Percentiles rank a stretch among this genome's conserved stretches.
Conservation (phyloP, 2,797 vertebrate species). For the Antennarius maculatus region DNA sequence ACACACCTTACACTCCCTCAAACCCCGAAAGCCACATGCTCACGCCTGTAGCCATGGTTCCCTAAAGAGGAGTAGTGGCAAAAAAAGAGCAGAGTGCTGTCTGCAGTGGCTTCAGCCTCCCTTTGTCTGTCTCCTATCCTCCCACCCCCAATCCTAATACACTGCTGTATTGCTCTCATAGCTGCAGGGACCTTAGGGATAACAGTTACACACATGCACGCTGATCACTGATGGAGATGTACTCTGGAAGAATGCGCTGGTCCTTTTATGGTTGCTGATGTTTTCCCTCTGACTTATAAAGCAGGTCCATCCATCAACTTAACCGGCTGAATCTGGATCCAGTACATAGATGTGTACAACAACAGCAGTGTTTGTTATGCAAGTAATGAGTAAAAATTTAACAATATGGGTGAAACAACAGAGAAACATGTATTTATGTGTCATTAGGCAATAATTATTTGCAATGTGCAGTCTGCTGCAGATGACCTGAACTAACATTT, state of each 20-base stretch:
- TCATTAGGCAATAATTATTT: conserved; percentile 68
- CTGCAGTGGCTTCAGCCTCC: conserved; percentile 51
- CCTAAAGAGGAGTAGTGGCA: conserved; percentile 57
- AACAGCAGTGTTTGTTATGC: conserved; percentile 25
- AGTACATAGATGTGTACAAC: conserved; percentile 14
- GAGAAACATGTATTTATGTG: conserved; percentile 44
- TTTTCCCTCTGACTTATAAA: conserved; percentile 17
- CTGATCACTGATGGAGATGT: conserved; percentile 34
- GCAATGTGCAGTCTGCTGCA: conserved; percentile 57
- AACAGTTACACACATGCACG: conserved; percentile 52
- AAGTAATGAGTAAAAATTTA: conserved; percentile 29
- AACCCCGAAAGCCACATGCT: conserved; percentile 63
- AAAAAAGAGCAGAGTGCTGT: conserved; percentile 67
- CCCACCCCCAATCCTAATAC: conserved; percentile 36
- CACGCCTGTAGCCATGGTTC: conserved; percentile 72
- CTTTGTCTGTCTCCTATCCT: conserved; percentile 59
- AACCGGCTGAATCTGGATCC: conserved; percentile 6
- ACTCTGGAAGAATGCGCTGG: conserved; percentile 30
- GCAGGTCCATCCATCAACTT: conserved; percentile 17
- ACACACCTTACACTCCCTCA: conserved; percentile 56
- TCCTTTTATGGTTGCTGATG: conserved; percentile 36
- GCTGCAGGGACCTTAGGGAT: conserved; percentile 56
- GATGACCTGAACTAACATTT: conserved; percentile 67
- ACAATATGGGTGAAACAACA: conserved; percentile 33
- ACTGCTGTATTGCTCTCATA: conserved; percentile 24